Evolutionary conservation across 1,140 invertebrate genomes (phyloP), one percentile per base, ranked within the genome.

Genomic region (Rhopalosiphum padi): DNA sequence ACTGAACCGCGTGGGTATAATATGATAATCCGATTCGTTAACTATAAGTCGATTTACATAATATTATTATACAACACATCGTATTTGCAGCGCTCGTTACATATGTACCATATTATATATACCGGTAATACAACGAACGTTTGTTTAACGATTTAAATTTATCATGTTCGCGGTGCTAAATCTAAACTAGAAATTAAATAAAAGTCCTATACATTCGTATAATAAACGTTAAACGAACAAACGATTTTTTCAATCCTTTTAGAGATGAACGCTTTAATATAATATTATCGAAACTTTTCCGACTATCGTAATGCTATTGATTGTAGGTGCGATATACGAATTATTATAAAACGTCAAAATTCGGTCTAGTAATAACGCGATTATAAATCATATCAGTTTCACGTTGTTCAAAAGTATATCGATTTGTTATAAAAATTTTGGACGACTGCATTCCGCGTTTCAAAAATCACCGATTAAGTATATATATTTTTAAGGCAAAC

Each of bases 1-100:
- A 53, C 37, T 89, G 9, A 37, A 89, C 6, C 35, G 88, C 51
- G 88, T 89, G 88, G 88, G 88, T 37, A 89, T 46, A 86, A 89
- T 86, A 41, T 41, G 46, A 18, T 48, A 48, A 87, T 87, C 48
- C 35, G 51, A 89, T 55, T 89, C 46, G n/a, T 46, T n/a, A 35
- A 89, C 48, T 25, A 1, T 89, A 35, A n/a, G 8, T 48, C 22
- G 22, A 89, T 89, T 89, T 55, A 53, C 88, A 89, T 89, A 86
- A 83, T 41, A 23, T 37, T 83, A 83, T 23, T 83, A 53, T n/a
- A 87, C 30, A 48, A 37, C 18, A 23, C 87, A 2, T 21, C 35
- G 9, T 48, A 21, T 43, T n/a, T 88, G 11, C 9, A 22, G 25
- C 7, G 8, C 4, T 22, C n/a, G 48, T 88, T 37, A 35, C 22